Evolutionary conservation across 1,140 invertebrate species (phyloP), one percentile per base, ranked within the genome.

Genomic region (Heliothis subflexa): DNA sequence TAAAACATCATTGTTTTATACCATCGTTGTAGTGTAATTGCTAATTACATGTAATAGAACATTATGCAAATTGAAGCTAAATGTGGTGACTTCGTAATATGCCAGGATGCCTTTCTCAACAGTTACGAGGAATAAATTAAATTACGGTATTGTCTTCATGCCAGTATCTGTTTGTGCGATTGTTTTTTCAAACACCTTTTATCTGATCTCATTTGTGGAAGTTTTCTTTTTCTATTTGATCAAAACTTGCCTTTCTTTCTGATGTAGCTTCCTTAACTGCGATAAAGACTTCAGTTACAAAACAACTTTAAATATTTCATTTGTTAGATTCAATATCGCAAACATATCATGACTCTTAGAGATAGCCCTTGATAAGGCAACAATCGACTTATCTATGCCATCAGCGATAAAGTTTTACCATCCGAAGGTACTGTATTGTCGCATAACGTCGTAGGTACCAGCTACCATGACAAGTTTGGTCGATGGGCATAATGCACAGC

Each of bases 401-500:
- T 70, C 16, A 61, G 28, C 11, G 71, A 74, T 74, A 74, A 71
- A 18, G 16, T 70, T 50, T 68, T 45, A 28, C 28, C 33, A 70
- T 40, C 14, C 28, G 25, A 14, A 55, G 59, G 25, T 61, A 52
- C 49, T 76, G 33, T 54, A 28, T 13, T 40, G 25, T 28, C 14
- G 3, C 21, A 25, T 52, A 70, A 28, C 9, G 40, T 14, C n/a
- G 59, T 66, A 66, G 40, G 21, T 28, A 52, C 14, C 49, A 13
- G 59, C 21, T 33, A 21, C 16, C 33, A 25, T 13, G 50, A 10
- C 25, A 16, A 74, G 75, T 83, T 85, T 85, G 78, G 74, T 86
- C 83, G 78, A 86, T 86, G 71, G 81, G 82, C 79, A 80, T 71
- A 57, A 61, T 76, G 78, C 71, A 9, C 25, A 83, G 45, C 57